Base-by-base conservation (phyloP, 53 echinoderm and acorn worm species). In the Stichopus horrens region DNA sequence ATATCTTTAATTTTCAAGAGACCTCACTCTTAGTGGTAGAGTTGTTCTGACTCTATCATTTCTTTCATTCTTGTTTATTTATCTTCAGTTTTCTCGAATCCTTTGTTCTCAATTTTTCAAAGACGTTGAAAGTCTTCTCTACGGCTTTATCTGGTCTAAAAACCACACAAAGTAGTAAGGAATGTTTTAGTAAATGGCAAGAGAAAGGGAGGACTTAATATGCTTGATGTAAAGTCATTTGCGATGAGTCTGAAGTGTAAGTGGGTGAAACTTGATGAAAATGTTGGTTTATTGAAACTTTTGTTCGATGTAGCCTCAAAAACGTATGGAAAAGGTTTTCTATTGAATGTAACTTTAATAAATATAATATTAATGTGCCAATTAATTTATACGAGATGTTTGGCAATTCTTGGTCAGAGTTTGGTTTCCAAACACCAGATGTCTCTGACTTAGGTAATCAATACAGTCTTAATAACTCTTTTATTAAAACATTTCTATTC, bases 251-350 rank as follows among this genome's bases (percentile, higher is more conserved):
- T 77, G 51, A 77, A 22, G 8, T 77, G 52, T 77, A 5, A 77
- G 52, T 77, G 77, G 77, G 53, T 37, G 22, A 14, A 77, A 77
- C 77, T 77, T 0, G 77, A 77, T 77, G 54, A 52, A 13, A 77
- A 77, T 77, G 54, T 23, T 8, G 54, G 77, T 53, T 77, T 77
- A 53, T 77, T 23, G 77, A 77, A 77, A 23, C 23, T 77, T 77
- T 77, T 77, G 52, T 54, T 77, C 52, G 51, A 23, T 51, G 53
- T 14, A 77, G 54, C 37, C 5, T 16, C 54, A 23, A 77, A 54
- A 5, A 54, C 16, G 14, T 77, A 54, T 77, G 77, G 14, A 53
- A 77, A 77, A 77, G 16, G 77, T 6, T 63, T 13, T 63, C 5
- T 63, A 63, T 63, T 63, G 16, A 63, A 63, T 63, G 63, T 16